Base-by-base conservation (phyloP, 2,888 invertebrate genomes). In the Acrobasis repandana region DNA sequence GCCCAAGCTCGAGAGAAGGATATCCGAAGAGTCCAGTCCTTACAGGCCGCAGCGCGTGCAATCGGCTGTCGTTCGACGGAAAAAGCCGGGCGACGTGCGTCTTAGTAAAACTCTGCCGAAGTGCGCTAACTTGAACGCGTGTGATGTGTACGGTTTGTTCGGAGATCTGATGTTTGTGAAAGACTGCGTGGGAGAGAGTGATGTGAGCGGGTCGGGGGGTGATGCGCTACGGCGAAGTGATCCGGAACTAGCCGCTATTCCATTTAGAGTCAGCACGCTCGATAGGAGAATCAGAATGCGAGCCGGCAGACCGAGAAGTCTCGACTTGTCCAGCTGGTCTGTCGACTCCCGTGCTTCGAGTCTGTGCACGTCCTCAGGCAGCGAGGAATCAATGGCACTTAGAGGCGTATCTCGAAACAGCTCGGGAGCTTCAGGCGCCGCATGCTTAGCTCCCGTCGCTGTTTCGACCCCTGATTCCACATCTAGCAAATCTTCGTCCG, bases 121-220 rank as follows among this genome's bases (percentile, higher is more conserved):
- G 63, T 96, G 96, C 46, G 92, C 95, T 5, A 95, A 95, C 58
- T 86, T 93, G 36, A 94, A 94, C 60, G 94, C 94, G 33, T 97
- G 96, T 77, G 97, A 98, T 83, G 97, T 98, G 0, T 98, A 97
- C 79, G 97, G 97, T 0, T 89, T 98, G 1, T 98, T 97, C 79
- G 97, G 96, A 1, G 97, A 98, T 77, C 88, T 98, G 61, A 97
- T 98, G 94, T 97, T 97, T 80, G 95, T 97, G 0, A 96, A 96
- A 76, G 97, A 97, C 76, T 96, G 97, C 72, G 97, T 96, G 61
- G 96, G 95, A n/a, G 96, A 95, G 67, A 94, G 94, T 6, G 95
- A 95, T 65, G 94, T 95, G 1, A 93, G 94, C 57, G 95, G 95
- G 0, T 95, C 95, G 62, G 94, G 95, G 0, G 94, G 96, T 43